These are phyloP conservation scores for Microtus montanus DNA, from an alignment of 2,113 vertebrate species.

Conservation along the genomic window DNA sequence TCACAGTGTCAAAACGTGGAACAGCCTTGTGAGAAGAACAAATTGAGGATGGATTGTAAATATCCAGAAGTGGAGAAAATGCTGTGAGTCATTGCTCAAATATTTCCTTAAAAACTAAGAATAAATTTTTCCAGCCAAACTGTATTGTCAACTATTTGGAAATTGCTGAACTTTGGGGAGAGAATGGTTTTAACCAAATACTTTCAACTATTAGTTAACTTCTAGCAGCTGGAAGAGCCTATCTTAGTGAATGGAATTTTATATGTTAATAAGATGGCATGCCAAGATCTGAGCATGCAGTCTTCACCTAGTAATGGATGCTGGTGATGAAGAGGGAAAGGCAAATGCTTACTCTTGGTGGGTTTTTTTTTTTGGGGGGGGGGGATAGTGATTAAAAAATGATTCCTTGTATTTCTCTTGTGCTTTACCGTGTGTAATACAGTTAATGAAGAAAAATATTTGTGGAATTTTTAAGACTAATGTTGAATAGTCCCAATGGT, in stretches of 20 bases:
- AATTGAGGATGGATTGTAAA: background rate
- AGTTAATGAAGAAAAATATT: conserved; percentile 15
- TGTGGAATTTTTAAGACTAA: background rate
- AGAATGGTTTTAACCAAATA: background rate
- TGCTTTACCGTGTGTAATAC: background rate
- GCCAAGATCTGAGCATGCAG: background rate
- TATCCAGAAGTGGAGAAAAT: background rate
- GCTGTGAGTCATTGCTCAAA: background rate
- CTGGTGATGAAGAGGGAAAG: background rate
- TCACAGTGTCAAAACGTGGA: no score
- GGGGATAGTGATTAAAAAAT: background rate
- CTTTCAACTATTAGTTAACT: background rate
- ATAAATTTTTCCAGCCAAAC: background rate
- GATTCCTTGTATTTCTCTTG: background rate
- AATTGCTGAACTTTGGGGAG: background rate
- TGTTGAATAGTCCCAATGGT: background rate
- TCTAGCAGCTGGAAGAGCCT: background rate
- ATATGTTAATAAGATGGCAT: background rate
- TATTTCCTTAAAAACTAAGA: background rate
- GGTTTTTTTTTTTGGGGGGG: background rate
- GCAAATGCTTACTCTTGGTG: background rate
- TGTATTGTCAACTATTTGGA: background rate
- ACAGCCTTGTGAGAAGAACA: background rate
- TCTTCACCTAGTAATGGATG: background rate
- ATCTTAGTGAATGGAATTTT: background rate